Percentiles rank a stretch among this genome's conserved stretches.
phyloP scores from a whole-genome alignment of 1,140 invertebrate genomes.

The Hyphantria cunea region DNA sequence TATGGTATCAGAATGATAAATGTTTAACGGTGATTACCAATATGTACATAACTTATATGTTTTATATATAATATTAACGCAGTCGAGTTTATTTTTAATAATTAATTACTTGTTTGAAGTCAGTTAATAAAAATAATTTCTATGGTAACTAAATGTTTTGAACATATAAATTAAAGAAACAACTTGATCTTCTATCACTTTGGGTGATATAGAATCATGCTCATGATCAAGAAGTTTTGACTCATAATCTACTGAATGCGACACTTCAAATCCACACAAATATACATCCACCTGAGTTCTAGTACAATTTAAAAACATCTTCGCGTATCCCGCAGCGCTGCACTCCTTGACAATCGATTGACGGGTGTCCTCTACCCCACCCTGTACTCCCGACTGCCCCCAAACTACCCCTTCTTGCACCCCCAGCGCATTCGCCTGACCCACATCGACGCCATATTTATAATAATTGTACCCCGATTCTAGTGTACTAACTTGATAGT shows the following conservation, averaged over 20 bases:
- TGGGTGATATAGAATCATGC: too few relatives aligned
- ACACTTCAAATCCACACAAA: not conserved
- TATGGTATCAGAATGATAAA: too few relatives aligned
- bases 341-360: conserved; percentile 81
- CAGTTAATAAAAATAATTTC: too few relatives aligned
- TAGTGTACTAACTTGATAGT: conserved; percentile 69
- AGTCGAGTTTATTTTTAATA: too few relatives aligned
- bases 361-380: conserved; percentile 65
- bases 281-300: conserved; percentile 24
- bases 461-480: conserved; percentile 77
- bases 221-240: too few relatives aligned
- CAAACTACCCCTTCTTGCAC: conserved; percentile 39
- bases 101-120: too few relatives aligned
- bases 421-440: conserved; percentile 61
- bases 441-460: conserved; percentile 79
- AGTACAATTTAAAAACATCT: conserved; percentile 51
- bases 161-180: too few relatives aligned
- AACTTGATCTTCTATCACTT: too few relatives aligned
- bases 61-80: too few relatives aligned
- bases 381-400: conserved; percentile 23
- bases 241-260: not conserved
- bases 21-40: too few relatives aligned
- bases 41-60: too few relatives aligned
- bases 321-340: conserved; percentile 50
- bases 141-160: too few relatives aligned